Conservation (phyloP, 2,888 invertebrate genomes). For the Flexamia atlantica region DNA sequence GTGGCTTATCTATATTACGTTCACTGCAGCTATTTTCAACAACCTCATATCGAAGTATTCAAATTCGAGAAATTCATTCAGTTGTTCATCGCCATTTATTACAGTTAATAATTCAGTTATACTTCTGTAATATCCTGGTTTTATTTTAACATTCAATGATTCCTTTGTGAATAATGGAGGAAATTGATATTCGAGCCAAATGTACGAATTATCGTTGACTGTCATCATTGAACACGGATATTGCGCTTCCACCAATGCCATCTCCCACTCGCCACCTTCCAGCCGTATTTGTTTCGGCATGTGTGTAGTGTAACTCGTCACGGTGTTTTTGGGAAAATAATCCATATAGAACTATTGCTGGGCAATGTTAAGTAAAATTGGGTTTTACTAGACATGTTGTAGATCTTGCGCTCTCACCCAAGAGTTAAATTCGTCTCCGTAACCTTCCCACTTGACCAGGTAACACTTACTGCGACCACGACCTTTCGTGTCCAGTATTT, state of each 20-base stretch:
- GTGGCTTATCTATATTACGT: too few relatives aligned
- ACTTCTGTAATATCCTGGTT: too few relatives aligned
- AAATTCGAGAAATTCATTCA: too few relatives aligned
- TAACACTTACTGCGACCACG: conserved; percentile 13
- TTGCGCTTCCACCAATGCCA: conserved; percentile 59
- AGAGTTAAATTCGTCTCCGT: conserved; percentile 17
- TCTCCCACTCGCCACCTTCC: conserved; percentile 3
- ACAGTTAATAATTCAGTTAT: too few relatives aligned
- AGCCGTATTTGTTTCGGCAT: conserved; percentile 64
- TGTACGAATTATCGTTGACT: too few relatives aligned
- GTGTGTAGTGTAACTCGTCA: conserved; percentile 69
- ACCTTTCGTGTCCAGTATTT: conserved; percentile 35
- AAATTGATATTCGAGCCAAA: too few relatives aligned
- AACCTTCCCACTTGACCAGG: conserved; percentile 46
- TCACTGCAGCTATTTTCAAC: too few relatives aligned
- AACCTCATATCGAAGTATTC: too few relatives aligned
- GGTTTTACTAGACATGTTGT: neutral
- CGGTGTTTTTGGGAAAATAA: conserved; percentile 70
- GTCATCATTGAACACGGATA: neutral
- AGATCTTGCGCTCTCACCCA: neutral
- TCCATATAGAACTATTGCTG: conserved; percentile 68
- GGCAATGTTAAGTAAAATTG: conserved; percentile 23
- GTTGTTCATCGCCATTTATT: too few relatives aligned
- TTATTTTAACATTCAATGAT: too few relatives aligned
- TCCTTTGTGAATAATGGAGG: too few relatives aligned